Conservation (phyloP, 2,888 invertebrate species). For the Thereva unica region DNA sequence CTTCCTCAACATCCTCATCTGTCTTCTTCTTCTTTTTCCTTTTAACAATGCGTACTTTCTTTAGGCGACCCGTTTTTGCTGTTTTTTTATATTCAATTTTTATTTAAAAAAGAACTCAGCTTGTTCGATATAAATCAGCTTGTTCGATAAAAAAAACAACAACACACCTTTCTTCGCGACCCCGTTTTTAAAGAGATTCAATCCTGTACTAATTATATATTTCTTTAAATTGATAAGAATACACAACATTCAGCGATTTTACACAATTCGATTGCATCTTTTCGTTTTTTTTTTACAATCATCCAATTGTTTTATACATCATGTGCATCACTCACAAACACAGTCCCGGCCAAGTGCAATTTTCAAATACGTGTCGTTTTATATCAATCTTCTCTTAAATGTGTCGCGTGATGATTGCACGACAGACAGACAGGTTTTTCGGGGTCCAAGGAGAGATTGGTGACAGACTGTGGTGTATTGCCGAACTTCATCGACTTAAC, state of each 20-base stretch:
- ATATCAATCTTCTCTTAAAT: no score
- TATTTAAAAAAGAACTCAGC: conserved; percentile 19
- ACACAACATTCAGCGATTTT: conserved; percentile 40
- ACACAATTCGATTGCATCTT: conserved; percentile 21
- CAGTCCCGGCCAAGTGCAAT: not conserved
- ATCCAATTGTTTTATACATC: conserved; percentile 3
- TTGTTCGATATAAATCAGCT: not conserved
- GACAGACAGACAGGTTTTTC: no score
- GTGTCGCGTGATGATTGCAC: no score
- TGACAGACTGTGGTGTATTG: no score
- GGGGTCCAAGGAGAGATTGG: no score
- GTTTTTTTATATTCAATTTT: conserved; percentile 16
- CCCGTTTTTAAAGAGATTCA: conserved; percentile 44
- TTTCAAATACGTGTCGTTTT: no score
- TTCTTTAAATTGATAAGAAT: conserved; percentile 12
- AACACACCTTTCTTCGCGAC: conserved; percentile 12
- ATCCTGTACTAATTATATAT: conserved; percentile 46
- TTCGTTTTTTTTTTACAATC: conserved; percentile 11
- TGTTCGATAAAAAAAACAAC: not conserved
- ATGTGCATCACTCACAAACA: conserved; percentile 1
- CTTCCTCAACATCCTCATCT: conserved; percentile 37
- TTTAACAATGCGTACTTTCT: conserved; percentile 49
- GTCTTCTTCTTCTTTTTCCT: conserved; percentile 49
- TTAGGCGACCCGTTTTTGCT: conserved; percentile 48
- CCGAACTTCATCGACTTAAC: no score